Evolutionary conservation across 2,113 vertebrate species (phyloP), one percentile per base, ranked within the genome.

Genomic region (Melanerpes aurifrons): DNA sequence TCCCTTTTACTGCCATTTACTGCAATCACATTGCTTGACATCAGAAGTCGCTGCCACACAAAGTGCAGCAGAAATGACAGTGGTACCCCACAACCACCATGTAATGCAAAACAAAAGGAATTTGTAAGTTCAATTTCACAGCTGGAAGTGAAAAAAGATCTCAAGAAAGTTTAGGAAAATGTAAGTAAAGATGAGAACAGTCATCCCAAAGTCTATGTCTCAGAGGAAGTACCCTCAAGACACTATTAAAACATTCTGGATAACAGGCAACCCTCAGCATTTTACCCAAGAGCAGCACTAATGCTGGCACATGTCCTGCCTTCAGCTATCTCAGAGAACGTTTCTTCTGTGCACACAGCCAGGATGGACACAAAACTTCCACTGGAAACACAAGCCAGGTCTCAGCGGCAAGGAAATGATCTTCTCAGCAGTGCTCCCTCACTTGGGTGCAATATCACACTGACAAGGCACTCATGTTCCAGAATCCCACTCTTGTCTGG

Each of bases 171-270:
- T 78, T 29, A 62, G 47, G 54, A 88, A 90, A 92, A 84, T 25
- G 70, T 80, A 89, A 88, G 81, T 69, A 90, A 96, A 92, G 35
- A 82, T 63, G 91, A 85, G 43, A 88, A 37, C 17, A 86, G 57
- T 26, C 43, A 89, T 81, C 66, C 58, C 92, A 93, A 86, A 90
- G 64, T 21, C 24, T 24, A 5, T 19, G 6, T 74, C 64, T 68
- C 54, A 15, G 56, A 72, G 71, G 53, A 94, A 95, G 76, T 26
- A 62, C 26, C 83, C 86, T 69, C 8, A 86, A 88, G 62, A 66
- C 20, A 14, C 47, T 82, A 86, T 54, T 94, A 78, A 83, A 93
- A 81, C 92, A 79, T 32, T 75, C 70, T 82, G 74, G 56, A 45
- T 72, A 90, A 86, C 31, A 62, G 62, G 54, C 29, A 95, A 54